Base-by-base conservation (phyloP, 2,888 invertebrate genomes). In the Rutpela maculata region DNA sequence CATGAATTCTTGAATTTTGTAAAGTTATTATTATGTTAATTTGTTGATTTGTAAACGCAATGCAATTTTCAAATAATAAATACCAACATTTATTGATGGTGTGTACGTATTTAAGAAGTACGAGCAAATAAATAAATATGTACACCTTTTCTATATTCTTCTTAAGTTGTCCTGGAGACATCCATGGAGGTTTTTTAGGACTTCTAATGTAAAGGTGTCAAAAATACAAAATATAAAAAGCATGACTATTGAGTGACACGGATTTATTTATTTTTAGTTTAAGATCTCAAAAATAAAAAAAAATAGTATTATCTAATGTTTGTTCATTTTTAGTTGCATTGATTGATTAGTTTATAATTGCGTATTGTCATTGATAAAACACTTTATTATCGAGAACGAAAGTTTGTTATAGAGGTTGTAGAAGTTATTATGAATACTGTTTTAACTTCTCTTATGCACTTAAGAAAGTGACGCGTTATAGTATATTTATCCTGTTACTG, bases 201-300 rank as follows among this genome's bases (percentile, higher is more conserved):
- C 31, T 12, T 26, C n/a, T 62, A 26, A n/a, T 62, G n/a, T 62
- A 15, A 62, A 35, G 62, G 62, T 63, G 35, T 63, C 62, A 65
- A 65, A 65, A 65, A 3, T 56, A 56, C 22, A 43, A 63, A 71
- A 75, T 63, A 69, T 18, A 68, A 76, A 75, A 76, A 68, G 60
- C 79, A 79, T 79, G 76, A 79, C 76, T 72, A 50, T 72, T 35
- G 57, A 66, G 60, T 70, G 70, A 70, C 59, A 70, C 59, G 59
- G 57, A 17, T 68, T 74, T 74, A 19, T 74, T 68, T 69, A 62
- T 75, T 63, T 55, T 75, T 77, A 66, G 62, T 71, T 74, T 63
- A 65, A 50, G 77, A 75, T 77, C 77, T 77, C 77, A 57, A 77
- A 73, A 77, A 72, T 69, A 72, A 56, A 56, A 56, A 56, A 78